Evolutionary conservation across 2,797 vertebrate genomes (phyloP).

Genomic region (Schizopygopsis pylzovi): DNA sequence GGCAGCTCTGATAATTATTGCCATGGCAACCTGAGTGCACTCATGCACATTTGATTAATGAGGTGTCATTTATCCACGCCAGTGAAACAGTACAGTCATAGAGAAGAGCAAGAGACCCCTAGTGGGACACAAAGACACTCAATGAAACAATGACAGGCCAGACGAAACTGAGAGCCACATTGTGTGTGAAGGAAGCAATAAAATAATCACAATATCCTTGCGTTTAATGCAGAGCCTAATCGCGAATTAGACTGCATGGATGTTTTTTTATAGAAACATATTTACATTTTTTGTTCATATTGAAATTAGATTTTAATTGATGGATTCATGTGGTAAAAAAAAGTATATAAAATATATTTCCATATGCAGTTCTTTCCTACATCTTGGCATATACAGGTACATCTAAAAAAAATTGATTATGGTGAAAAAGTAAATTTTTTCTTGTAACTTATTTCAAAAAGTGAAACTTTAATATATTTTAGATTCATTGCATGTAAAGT

Average conservation of each 20-base stretch:
- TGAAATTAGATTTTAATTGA: background rate
- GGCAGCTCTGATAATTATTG: constrained; percentile 85
- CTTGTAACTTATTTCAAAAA: too few relatives aligned
- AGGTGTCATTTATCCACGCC: constrained; percentile 76
- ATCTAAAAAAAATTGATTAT: too few relatives aligned
- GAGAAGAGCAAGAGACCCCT: constrained; percentile 75
- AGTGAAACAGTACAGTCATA: constrained; percentile 59
- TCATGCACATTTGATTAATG: constrained; percentile 85
- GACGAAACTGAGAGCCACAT: background rate
- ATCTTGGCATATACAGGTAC: background rate
- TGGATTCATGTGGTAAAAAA: background rate
- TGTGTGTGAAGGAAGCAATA: background rate
- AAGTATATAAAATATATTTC: background rate
- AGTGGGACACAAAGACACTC: constrained; percentile 66
- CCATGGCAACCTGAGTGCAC: constrained; percentile 83
- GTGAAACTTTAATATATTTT: too few relatives aligned
- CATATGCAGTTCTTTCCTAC: background rate
- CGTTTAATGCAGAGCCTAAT: background rate
- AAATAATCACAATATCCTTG: background rate
- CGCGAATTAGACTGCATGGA: background rate
- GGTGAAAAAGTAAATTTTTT: too few relatives aligned
- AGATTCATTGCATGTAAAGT: too few relatives aligned
- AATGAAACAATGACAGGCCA: constrained; percentile 28
- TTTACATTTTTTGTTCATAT: too few relatives aligned
- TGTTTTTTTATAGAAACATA: background rate